These are phyloP conservation scores for Girardia tigrina DNA, from an alignment of 2,888 invertebrate species.

Conservation along the genomic window DNA sequence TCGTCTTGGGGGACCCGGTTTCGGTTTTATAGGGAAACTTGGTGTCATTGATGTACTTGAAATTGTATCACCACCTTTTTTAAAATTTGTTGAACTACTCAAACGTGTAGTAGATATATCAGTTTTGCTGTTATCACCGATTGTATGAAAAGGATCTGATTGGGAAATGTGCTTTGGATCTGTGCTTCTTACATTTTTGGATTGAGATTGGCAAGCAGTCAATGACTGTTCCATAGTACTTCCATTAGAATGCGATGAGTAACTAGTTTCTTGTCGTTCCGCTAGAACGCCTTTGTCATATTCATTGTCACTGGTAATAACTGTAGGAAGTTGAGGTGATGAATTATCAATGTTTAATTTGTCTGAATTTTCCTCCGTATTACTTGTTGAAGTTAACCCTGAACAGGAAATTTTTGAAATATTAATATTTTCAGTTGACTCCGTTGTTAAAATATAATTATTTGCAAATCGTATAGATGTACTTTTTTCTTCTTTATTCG, in stretches of 20 bases:
- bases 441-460: too few species aligned
- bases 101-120: not conserved
- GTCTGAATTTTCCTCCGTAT: conserved; percentile 4
- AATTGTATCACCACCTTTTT: not conserved
- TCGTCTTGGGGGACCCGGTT: not conserved
- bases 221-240: not conserved
- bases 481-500: too few species aligned
- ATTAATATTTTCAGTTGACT: too few species aligned
- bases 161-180: not conserved
- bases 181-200: not conserved
- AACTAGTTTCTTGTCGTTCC: conserved; percentile 5
- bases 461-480: too few species aligned
- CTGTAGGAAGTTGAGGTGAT: not conserved
- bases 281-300: not conserved
- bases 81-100: not conserved
- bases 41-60: conserved; percentile 8
- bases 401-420: too few species aligned
- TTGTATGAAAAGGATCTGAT: not conserved
- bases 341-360: conserved; percentile 1
- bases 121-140: not conserved
- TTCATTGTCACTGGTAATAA: not conserved
- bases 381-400: not conserved
- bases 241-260: conserved; percentile 9
- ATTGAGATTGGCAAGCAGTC: not conserved
- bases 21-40: not conserved